Evolutionary conservation across 2,113 vertebrate species (phyloP).

Genomic region (Okapia johnstoni): DNA sequence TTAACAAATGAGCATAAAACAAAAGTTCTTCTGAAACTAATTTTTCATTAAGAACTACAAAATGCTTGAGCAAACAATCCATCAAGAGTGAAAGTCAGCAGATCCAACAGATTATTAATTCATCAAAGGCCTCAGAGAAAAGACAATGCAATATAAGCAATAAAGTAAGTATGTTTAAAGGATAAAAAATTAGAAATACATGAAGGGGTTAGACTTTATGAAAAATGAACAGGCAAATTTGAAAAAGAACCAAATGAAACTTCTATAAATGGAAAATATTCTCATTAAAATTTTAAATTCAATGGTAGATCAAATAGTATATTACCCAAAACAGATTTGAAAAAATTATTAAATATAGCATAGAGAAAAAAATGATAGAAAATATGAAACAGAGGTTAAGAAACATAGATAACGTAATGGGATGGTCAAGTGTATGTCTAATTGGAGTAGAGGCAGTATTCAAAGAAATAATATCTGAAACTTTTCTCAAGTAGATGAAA

Average conservation of each 20-base stretch:
- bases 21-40: slow-evolving; percentile 30
- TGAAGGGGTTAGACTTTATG: not conserved
- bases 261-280: not conserved
- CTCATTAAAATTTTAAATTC: not conserved
- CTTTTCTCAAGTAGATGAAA: not conserved
- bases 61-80: slow-evolving; percentile 9
- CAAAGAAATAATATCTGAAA: not conserved
- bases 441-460: not conserved
- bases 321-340: not conserved
- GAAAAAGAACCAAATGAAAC: not conserved
- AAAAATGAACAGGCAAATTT: not conserved
- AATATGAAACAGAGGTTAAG: not conserved
- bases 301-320: not conserved
- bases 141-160: not conserved
- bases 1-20: not conserved
- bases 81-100: not conserved
- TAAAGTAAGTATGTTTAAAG: not conserved
- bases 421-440: not conserved
- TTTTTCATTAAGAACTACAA: slow-evolving; percentile 1
- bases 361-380: not conserved
- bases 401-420: not conserved
- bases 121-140: not conserved
- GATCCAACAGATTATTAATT: not conserved
- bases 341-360: not conserved
- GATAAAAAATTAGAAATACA: not conserved